A percentile compares a stretch with the other conserved stretches of the same genome.
Conservation (phyloP, 2,888 invertebrate species). For the Drosophila histrio region DNA sequence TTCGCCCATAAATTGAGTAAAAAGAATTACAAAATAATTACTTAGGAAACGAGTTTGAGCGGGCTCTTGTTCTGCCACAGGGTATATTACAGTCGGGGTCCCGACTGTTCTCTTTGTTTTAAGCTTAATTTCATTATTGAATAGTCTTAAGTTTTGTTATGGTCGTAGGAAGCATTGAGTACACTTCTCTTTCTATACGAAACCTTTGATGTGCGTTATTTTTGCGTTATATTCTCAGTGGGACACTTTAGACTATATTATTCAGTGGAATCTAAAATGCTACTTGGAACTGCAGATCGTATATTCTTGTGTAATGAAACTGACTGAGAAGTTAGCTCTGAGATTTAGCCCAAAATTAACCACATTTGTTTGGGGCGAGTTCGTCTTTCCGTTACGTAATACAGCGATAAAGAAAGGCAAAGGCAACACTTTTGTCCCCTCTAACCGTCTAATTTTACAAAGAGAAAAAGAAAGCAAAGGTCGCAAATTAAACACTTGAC, state of each 20-base stretch:
- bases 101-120: too few species aligned
- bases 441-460: neutral
- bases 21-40: too few species aligned
- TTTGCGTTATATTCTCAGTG: neutral
- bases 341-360: slow-evolving; percentile 26
- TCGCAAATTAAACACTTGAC: slow-evolving; percentile 54
- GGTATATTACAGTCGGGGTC: too few species aligned
- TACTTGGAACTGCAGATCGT: neutral
- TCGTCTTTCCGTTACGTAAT: slow-evolving; percentile 27
- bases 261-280: neutral
- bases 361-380: slow-evolving; percentile 1
- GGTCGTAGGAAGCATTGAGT: neutral
- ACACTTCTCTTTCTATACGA: neutral
- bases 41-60: too few species aligned
- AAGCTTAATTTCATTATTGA: neutral
- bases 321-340: neutral
- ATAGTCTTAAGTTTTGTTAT: neutral
- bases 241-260: neutral
- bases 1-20: too few species aligned
- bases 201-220: neutral
- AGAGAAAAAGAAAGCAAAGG: slow-evolving; percentile 37
- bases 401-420: slow-evolving; percentile 10
- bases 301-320: neutral
- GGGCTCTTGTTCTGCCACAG: too few species aligned
- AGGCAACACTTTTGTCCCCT: neutral